Percentiles rank a stretch among this genome's conserved stretches.
phyloP scores from a whole-genome alignment of 2,888 invertebrate species.

The Pantelozetes paolii region DNA sequence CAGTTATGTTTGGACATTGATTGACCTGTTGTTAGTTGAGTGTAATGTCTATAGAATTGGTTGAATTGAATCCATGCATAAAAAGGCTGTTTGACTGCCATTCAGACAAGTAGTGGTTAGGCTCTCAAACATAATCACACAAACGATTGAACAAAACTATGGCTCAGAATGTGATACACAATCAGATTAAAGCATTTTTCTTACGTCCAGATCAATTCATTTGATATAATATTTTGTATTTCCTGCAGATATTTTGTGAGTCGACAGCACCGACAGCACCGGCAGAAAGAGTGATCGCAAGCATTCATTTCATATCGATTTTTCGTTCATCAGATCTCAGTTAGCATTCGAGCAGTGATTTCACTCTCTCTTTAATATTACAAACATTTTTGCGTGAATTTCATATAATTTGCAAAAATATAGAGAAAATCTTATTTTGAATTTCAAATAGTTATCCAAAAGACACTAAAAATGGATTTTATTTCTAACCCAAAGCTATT shows the following conservation, averaged over 20 bases:
- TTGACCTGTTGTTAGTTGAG: slow-evolving; percentile 1
- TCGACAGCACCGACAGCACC: too few relatives aligned
- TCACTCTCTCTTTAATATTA: too few relatives aligned
- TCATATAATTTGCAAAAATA: not conserved
- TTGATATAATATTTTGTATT: not conserved
- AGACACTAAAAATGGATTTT: too few relatives aligned
- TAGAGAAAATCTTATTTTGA: not conserved
- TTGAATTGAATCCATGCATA: not conserved
- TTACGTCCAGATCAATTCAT: not conserved
- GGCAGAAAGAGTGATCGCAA: not conserved
- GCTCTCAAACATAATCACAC: not conserved
- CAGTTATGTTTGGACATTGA: not conserved
- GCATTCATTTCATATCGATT: not conserved
- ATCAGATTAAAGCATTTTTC: not conserved
- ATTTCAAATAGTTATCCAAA: not conserved
- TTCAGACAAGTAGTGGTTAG: not conserved
- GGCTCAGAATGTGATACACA: not conserved
- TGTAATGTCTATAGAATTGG: not conserved
- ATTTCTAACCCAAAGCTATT: too few relatives aligned
- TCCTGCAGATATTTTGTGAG: not conserved
- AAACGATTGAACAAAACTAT: not conserved
- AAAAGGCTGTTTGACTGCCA: not conserved
- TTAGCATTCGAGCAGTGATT: not conserved
- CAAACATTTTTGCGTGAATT: not conserved
- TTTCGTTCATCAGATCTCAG: not conserved